A percentile compares a stretch with the other conserved stretches of the same genome.
phyloP scores from a whole-genome alignment of 2,797 vertebrate species.

The Steatocranus sp. region DNA sequence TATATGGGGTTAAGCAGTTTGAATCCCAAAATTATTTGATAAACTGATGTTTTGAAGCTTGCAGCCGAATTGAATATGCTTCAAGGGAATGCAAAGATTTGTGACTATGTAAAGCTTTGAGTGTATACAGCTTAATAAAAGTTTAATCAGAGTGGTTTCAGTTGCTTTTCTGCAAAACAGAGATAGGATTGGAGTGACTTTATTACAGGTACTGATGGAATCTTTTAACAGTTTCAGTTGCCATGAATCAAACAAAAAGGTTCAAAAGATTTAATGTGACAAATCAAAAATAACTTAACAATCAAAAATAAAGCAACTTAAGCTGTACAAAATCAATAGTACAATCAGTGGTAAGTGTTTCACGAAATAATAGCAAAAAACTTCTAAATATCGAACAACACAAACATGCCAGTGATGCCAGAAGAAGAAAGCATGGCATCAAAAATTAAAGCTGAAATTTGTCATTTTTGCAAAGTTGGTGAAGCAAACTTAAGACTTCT shows the following conservation, averaged over 20 bases:
- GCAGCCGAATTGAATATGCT: background rate
- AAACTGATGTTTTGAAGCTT: background rate
- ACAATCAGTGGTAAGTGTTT: background rate
- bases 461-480: background rate
- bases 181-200: background rate
- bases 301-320: background rate
- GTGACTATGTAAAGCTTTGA: background rate
- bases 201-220: background rate
- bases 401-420: background rate
- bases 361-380: rapidly evolving
- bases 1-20: background rate
- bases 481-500: background rate
- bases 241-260: background rate
- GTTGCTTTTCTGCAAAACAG: background rate
- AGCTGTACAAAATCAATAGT: background rate
- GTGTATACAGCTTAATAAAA: background rate
- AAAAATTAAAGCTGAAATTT: background rate
- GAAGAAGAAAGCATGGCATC: background rate
- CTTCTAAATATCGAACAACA: background rate
- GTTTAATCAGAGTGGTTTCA: background rate
- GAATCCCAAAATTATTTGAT: background rate
- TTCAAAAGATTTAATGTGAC: background rate
- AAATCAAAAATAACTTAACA: background rate
- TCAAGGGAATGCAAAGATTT: rapidly evolving
- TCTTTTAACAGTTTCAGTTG: background rate